Conservation (phyloP, 2,113 vertebrate species). For the Dromaius novaehollandiae region DNA sequence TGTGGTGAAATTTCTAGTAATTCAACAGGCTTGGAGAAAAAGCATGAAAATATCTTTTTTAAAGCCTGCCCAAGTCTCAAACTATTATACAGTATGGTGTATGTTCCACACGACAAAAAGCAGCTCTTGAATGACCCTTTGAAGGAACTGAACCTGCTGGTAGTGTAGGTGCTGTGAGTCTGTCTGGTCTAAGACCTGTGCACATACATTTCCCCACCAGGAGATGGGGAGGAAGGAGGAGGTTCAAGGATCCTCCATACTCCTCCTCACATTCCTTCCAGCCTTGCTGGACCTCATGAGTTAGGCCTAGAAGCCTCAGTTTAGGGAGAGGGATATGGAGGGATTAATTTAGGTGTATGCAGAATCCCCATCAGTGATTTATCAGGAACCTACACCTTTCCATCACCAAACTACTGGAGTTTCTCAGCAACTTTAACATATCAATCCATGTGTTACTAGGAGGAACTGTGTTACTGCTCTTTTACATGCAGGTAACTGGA, state of each 20-base stretch:
- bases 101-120: not conserved
- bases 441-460: not conserved
- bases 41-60: not conserved
- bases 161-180: not conserved
- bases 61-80: not conserved
- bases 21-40: not conserved
- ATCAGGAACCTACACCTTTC: not conserved
- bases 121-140: not conserved
- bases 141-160: not conserved
- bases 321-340: not conserved
- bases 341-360: not conserved
- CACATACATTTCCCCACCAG: rapidly evolving
- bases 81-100: not conserved
- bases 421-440: not conserved
- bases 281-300: not conserved
- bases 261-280: not conserved
- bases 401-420: not conserved
- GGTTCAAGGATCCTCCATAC: not conserved
- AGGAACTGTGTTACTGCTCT: not conserved
- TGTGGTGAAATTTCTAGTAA: not conserved
- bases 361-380: not conserved
- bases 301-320: not conserved
- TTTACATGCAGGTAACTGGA: not conserved
- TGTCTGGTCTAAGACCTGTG: not conserved
- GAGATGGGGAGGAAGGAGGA: not conserved